These are phyloP conservation scores for Pseudococcus longispinus DNA, from an alignment of 2,888 invertebrate species.

Conservation along the genomic window DNA sequence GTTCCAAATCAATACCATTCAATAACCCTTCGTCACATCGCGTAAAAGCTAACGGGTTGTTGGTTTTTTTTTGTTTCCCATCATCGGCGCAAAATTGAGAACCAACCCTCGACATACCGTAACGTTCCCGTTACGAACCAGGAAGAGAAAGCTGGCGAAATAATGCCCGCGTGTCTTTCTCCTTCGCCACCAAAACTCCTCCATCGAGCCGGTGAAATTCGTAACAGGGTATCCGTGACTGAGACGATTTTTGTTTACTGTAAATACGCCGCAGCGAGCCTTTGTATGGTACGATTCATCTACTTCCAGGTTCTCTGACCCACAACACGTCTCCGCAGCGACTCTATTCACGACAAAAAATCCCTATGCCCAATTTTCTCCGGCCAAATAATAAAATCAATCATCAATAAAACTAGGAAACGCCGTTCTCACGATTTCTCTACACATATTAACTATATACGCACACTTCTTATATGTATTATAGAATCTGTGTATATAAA, in stretches of 20 bases:
- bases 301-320: constrained; percentile 33
- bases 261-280: neutral
- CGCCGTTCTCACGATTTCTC: constrained; percentile 33
- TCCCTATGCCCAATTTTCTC: neutral
- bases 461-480: neutral
- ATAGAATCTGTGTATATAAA: no score
- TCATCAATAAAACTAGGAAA: constrained; percentile 34
- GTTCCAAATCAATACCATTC: neutral
- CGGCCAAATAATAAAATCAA: neutral
- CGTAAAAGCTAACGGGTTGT: constrained; percentile 15
- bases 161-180: neutral
- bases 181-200: neutral
- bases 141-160: constrained; percentile 39
- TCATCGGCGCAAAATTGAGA: neutral
- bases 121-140: neutral
- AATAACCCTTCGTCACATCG: neutral
- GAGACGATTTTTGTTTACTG: constrained; percentile 37
- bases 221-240: neutral
- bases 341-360: neutral
- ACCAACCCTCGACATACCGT: neutral
- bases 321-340: neutral
- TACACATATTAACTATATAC: neutral
- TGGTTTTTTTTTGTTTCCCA: neutral
- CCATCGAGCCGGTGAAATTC: neutral
- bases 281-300: neutral